Evolutionary conservation across 1,140 invertebrate genomes (phyloP).

Genomic region (Camponotus vicinus): DNA sequence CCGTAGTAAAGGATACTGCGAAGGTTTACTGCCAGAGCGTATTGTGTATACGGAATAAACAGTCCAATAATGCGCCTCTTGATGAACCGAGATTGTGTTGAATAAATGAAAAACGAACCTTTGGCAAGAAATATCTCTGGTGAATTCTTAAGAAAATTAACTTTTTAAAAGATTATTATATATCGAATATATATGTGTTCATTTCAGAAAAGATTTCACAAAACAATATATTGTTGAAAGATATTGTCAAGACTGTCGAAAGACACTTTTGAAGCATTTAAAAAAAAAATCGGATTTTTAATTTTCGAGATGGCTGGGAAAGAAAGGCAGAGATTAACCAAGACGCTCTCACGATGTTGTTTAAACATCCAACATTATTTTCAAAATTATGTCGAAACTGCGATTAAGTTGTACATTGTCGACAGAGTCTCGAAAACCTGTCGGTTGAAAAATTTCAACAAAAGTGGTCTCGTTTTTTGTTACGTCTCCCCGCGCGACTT

Average conservation of each 20-base stretch:
- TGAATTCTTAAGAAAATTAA: neutral
- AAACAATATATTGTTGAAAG: neutral
- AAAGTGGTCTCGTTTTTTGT: conserved; percentile 65
- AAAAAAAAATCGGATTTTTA: conserved; percentile 34
- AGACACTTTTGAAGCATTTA: neutral
- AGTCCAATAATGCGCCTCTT: conserved; percentile 32
- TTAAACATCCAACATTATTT: conserved; percentile 38
- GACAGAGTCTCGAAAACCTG: conserved; percentile 56
- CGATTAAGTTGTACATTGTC: conserved; percentile 28
- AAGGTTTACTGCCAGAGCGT: neutral
- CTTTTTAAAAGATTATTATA: neutral
- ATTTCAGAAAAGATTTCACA: neutral
- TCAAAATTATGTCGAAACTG: conserved; percentile 54
- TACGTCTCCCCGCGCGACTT: conserved; percentile 54
- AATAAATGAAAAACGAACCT: conserved; percentile 13
- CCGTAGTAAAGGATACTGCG: conserved; percentile 39
- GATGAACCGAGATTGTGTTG: neutral
- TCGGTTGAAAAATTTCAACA: conserved; percentile 45
- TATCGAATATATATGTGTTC: neutral
- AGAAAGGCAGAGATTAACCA: conserved; percentile 27
- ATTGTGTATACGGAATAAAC: conserved; percentile 48
- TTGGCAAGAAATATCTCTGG: conserved; percentile 18
- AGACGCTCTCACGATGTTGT: conserved; percentile 23
- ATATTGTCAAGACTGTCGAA: neutral
- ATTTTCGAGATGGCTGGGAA: conserved; percentile 1